Base-by-base conservation (phyloP, 1,140 invertebrate genomes). In the Drosophila pallidifrons region DNA sequence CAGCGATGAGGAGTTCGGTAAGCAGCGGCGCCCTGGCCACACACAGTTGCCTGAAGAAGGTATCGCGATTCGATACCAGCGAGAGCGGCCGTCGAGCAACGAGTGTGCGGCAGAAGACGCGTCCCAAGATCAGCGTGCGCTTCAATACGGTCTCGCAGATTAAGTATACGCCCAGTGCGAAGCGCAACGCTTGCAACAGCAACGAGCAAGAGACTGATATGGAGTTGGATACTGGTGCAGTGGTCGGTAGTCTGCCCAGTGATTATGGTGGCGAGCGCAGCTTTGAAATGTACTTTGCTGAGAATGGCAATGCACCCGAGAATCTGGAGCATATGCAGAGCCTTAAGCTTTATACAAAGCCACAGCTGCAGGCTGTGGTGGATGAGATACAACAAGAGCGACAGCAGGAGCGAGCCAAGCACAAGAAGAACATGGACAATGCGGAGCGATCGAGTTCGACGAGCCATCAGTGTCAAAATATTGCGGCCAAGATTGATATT, bases 401-500 rank as follows among this genome's bases (percentile, higher is more conserved):
- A 0, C 85, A 92, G 30, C 83, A 82, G 38, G 91, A 92, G 64
- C 77, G 91, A 0, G 76, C 75, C 3, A 92, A 92, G 63, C 79
- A 90, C 28, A 73, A 82, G 11, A 92, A 92, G 63, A 92, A 92
- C 46, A 64, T 85, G 47, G 82, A 88, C 2, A 92, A 92, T 63
- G 87, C 75, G 41, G 64, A 83, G 10, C 79, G 85, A 5, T 65
- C 38, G 5, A 46, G 73, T 28, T 91, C 91, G 7, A 92, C 91
- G 1, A 87, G 79, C 13, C 86, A 91, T 52, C 91, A 92, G 58
- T 92, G 91, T 38, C 86, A 91, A 55, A 91, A 95, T 68, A 95
- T 96, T 38, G 95, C 95, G 77, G 92, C 94, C 20, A 95, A 95
- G 91, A 93, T 95, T 3, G 94, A 95, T 71, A 94, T 95, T 13